Base-by-base conservation (phyloP, 2,797 vertebrate species). In the Heterohyrax brucei region DNA sequence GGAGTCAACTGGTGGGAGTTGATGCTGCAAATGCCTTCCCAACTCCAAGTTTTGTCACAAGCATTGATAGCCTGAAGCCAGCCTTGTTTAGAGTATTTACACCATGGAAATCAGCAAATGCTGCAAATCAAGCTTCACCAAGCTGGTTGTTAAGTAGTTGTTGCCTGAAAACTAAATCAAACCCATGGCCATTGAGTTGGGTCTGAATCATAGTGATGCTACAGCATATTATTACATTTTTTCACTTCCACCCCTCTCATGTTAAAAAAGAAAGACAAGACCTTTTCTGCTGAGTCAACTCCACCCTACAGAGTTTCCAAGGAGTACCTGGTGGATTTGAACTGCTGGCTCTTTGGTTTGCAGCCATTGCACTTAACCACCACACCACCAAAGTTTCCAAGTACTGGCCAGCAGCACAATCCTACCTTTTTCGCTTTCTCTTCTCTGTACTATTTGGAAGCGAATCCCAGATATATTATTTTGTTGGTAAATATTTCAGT, bases 401-500 rank as follows among this genome's bases (percentile, higher is more conserved):
- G 39, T 39, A 39, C 39, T 39, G 39, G 39, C 39, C 39, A 75
- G 10, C 46, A 73, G 28, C 39, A 39, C 2, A 39, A 12, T 26
- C 8, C 50, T 59, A 2, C 28, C n/a, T 46, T 53, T 93, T 61
- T 88, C 50, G 62, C 48, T 83, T 84, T 61, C 59, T 70, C 5
- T 18, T 13, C 4, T 84, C 70, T 12, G 5, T 66, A 33, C 33
- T 87, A 66, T 75, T 82, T 84, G 53, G 78, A 84, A 77, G 33
- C 62, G 88, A 68, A 78, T 66, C 75, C 7, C 16, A 87, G 21
- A 61, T 4, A 64, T 72, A n/a, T 62, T 78, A 68, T 72, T 91
- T 90, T 14, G 9, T 56, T 87, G 90, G 33, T 61, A 86, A 78
- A 39, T 82, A 75, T 78, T 73, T 93, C 28, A 39, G 21, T 48